Evolutionary conservation across 1,140 invertebrate genomes (phyloP), one percentile per base, ranked within the genome.

Genomic region (Halictus rubicundus): DNA sequence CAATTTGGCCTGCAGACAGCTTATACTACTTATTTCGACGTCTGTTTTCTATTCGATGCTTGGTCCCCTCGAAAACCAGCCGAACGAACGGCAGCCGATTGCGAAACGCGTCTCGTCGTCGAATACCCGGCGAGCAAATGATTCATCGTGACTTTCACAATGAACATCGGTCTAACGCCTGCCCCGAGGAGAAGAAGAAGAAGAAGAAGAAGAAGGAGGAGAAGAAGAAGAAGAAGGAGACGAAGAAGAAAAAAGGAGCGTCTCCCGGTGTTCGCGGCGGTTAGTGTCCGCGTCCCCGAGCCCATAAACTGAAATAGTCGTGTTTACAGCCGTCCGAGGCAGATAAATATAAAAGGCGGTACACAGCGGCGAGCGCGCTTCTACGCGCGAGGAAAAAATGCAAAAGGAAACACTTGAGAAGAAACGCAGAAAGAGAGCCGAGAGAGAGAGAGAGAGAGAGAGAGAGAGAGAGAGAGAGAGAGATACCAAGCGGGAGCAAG

Each of bases 71-170:
- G 71, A 71, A 78, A 71, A 72, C 23, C 46, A n/a, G 21, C 52
- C 57, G 46, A 42, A 57, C 39, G 49, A 65, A 65, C 69, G 59
- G 42, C 68, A 16, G 19, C 61, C 27, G 49, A 61, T 69, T 69
- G 65, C 66, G 57, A 69, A 69, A 68, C 74, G 39, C 66, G 46
- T 37, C 64, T 3, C 64, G 42, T 19, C 46, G 0, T 27, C 61
- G 46, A 37, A 54, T 70, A 49, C 32, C 57, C 68, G 23, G 25
- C 71, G 16, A 73, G 70, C 70, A 61, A 80, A 79, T 79, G 63
- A 79, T 74, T 80, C 64, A 75, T 74, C 78, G 71, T 72, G 71
- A 75, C 78, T 80, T 80, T 80, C 78, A 80, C 78, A 68, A 68
- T 64, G 78, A 68, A 46, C 32, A 21, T 60, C 52, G 63, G 52